These are phyloP conservation scores for Drosophila setifemur DNA, from an alignment of 1,140 invertebrate species.

Conservation along the genomic window DNA sequence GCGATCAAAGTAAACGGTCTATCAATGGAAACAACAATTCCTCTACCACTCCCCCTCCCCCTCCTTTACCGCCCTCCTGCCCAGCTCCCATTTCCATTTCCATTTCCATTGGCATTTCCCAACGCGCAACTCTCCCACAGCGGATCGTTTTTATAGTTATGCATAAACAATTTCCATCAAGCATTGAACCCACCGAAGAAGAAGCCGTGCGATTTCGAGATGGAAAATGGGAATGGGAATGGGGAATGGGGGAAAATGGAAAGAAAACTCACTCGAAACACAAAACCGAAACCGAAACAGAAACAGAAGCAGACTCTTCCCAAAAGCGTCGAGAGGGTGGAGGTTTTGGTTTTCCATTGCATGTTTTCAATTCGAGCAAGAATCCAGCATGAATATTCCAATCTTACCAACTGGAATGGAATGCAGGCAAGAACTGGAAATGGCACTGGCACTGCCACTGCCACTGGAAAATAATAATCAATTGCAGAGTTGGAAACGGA, in stretches of 20 bases:
- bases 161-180: constrained; percentile 35
- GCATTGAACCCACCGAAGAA: constrained; percentile 30
- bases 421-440: constrained; percentile 8
- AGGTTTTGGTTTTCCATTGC: constrained; percentile 8
- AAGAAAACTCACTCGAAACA: no score
- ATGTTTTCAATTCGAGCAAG: constrained; percentile 24
- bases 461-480: constrained; percentile 44
- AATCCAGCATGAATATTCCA: constrained; percentile 35
- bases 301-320: constrained; percentile 12
- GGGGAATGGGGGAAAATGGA: no score
- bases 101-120: no score
- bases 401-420: constrained; percentile 5
- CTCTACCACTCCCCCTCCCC: neutral
- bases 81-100: no score
- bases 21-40: constrained; percentile 14
- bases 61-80: no score
- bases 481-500: constrained; percentile 20
- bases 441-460: neutral
- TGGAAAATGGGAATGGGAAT: constrained; percentile 12
- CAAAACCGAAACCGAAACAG: no score
- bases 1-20: constrained; percentile 31
- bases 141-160: constrained; percentile 28
- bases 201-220: constrained; percentile 38
- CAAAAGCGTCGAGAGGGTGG: neutral
- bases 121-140: constrained; percentile 1